phyloP scores from a whole-genome alignment of 2,888 invertebrate genomes.

The Penaeus monodon region DNA sequence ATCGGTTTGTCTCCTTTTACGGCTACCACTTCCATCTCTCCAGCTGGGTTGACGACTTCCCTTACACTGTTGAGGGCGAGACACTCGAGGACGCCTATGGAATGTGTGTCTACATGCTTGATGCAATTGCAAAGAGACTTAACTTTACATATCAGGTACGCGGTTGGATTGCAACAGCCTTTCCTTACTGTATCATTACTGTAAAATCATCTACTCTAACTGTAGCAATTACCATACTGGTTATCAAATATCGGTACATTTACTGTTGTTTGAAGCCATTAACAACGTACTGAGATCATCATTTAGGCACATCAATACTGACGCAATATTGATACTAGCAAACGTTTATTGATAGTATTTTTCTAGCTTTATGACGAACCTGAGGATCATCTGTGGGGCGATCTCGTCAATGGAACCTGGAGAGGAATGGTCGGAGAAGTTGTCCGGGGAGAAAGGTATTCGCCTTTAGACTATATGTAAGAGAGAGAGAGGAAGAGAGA shows the following conservation, averaged over 20 bases:
- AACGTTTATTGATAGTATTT: background rate
- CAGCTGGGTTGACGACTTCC: conserved; percentile 27
- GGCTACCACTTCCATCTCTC: conserved; percentile 25
- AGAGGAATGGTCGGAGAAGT: conserved; percentile 31
- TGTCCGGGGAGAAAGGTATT: conserved; percentile 22
- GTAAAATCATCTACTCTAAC: no score
- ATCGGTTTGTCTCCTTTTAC: conserved; percentile 13
- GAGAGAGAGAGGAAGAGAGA: background rate
- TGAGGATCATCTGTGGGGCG: conserved; percentile 15
- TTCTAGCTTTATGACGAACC: conserved; percentile 16
- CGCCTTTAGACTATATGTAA: background rate
- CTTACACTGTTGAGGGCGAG: background rate
- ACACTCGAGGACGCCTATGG: background rate
- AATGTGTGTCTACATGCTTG: conserved; percentile 2
- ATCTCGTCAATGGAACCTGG: conserved; percentile 20
- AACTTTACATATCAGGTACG: conserved; percentile 10
- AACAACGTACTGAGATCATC: no score
- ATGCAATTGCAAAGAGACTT: background rate
- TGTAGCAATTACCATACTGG: no score
- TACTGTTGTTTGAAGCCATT: no score
- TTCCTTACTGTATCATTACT: no score
- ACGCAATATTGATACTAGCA: no score
- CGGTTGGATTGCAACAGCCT: no score
- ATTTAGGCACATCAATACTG: no score
- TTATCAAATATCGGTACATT: no score